Evolutionary conservation across 2,113 vertebrate species (phyloP).

Genomic region (Tragelaphus buxtoni): DNA sequence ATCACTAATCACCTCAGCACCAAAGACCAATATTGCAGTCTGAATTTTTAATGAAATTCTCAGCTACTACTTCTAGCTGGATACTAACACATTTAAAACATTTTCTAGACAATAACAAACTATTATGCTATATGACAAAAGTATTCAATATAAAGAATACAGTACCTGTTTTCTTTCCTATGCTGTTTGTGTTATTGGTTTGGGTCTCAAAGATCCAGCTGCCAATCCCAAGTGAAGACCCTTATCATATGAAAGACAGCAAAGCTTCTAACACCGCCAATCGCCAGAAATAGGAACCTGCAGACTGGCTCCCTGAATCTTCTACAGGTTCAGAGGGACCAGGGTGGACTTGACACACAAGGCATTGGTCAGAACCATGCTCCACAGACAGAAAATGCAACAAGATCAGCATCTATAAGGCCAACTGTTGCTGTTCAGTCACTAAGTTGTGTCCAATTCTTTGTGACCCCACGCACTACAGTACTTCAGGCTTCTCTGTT

Average conservation of each 20-base stretch:
- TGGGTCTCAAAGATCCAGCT: not conserved
- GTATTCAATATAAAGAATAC: not conserved
- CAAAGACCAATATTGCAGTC: not conserved
- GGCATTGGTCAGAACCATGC: not conserved
- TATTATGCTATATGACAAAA: not conserved
- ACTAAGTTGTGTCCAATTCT: not conserved
- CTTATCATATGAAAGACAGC: fast-evolving
- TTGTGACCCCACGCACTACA: not conserved
- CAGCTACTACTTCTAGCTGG: not conserved
- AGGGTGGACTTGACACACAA: no score
- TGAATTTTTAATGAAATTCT: not conserved
- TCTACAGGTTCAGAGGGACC: not conserved
- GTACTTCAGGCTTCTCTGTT: not conserved
- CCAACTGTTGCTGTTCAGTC: not conserved
- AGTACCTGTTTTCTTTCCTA: not conserved
- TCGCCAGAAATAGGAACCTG: not conserved
- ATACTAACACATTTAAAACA: not conserved
- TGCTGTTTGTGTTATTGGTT: no score
- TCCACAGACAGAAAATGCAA: not conserved
- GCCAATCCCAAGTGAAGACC: not conserved
- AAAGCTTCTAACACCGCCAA: fast-evolving
- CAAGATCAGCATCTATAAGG: not conserved
- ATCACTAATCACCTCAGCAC: not conserved
- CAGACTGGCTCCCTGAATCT: not conserved
- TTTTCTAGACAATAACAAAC: not conserved